Percentiles rank a stretch among this genome's conserved stretches.
These are phyloP conservation scores for Adelges cooleyi DNA, from an alignment of 1,140 invertebrate genomes.

Conservation along the genomic window DNA sequence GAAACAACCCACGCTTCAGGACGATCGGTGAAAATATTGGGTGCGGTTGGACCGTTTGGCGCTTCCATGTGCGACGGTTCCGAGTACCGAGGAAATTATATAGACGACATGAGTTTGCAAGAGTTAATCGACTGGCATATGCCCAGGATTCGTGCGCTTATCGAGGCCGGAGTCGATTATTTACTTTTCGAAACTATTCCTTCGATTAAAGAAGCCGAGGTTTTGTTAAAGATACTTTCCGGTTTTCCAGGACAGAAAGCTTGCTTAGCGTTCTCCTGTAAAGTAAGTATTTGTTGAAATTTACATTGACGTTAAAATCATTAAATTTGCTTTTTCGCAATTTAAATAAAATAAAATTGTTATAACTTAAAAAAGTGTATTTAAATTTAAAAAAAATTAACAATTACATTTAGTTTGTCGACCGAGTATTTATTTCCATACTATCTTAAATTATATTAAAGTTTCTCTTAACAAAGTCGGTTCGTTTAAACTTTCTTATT, in stretches of 20 bases:
- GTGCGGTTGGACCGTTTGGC: slow-evolving; percentile 83
- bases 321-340: background rate
- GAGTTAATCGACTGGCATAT: slow-evolving; percentile 69
- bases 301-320: background rate
- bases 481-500: too few species aligned
- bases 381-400: background rate
- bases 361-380: background rate
- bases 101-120: slow-evolving; percentile 50
- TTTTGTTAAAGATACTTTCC: slow-evolving; percentile 59
- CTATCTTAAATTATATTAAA: too few species aligned
- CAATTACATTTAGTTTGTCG: background rate
- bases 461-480: too few species aligned
- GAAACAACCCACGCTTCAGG: background rate
- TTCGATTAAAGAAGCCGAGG: slow-evolving; percentile 63
- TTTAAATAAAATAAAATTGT: background rate
- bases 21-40: slow-evolving; percentile 36
- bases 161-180: slow-evolving; percentile 66
- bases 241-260: slow-evolving; percentile 59
- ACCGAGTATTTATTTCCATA: background rate
- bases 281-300: slow-evolving; percentile 48
- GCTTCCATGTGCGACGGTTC: slow-evolving; percentile 76
- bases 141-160: slow-evolving; percentile 58
- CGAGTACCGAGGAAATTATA: slow-evolving; percentile 78
- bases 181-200: slow-evolving; percentile 85
- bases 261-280: slow-evolving; percentile 76